Evolutionary conservation across 2,113 vertebrate genomes (phyloP).

Genomic region (Platysteira castanea): DNA sequence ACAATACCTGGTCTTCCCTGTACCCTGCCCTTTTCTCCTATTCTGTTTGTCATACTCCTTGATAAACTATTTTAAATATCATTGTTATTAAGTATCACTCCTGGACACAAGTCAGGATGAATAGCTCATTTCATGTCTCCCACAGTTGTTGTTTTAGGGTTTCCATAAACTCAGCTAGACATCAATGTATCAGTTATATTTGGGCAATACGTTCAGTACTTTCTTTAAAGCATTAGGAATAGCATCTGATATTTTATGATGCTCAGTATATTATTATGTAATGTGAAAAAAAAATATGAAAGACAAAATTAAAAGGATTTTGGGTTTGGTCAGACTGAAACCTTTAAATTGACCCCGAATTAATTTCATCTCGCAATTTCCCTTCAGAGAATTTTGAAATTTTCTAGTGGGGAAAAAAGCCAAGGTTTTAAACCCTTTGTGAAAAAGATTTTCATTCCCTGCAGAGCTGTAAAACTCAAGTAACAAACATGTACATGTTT

Average conservation of each 20-base stretch:
- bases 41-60: neutral
- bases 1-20: neutral
- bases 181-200: slow-evolving; percentile 50
- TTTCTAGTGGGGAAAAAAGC: slow-evolving; percentile 32
- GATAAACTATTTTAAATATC: slow-evolving; percentile 24
- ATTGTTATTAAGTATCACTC: neutral
- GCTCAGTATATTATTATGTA: neutral
- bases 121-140: slow-evolving; percentile 30
- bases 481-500: slow-evolving; percentile 61
- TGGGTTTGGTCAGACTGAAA: slow-evolving; percentile 10
- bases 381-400: slow-evolving; percentile 50
- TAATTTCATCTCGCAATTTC: slow-evolving; percentile 36
- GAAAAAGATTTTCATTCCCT: slow-evolving; percentile 44
- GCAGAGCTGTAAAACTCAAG: slow-evolving; percentile 54
- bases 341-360: slow-evolving; percentile 30
- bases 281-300: slow-evolving; percentile 14
- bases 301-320: slow-evolving; percentile 51
- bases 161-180: slow-evolving; percentile 54
- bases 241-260: slow-evolving; percentile 45
- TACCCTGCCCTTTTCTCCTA: neutral
- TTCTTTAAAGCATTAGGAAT: slow-evolving; percentile 14
- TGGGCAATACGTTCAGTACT: slow-evolving; percentile 20
- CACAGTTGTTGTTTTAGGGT: slow-evolving; percentile 45
- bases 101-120: slow-evolving; percentile 13
- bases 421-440: slow-evolving; percentile 51